Percentiles rank a stretch among this genome's conserved stretches.
These are phyloP conservation scores for Leiothrix lutea DNA, from an alignment of 2,113 vertebrate genomes.

Conservation along the genomic window DNA sequence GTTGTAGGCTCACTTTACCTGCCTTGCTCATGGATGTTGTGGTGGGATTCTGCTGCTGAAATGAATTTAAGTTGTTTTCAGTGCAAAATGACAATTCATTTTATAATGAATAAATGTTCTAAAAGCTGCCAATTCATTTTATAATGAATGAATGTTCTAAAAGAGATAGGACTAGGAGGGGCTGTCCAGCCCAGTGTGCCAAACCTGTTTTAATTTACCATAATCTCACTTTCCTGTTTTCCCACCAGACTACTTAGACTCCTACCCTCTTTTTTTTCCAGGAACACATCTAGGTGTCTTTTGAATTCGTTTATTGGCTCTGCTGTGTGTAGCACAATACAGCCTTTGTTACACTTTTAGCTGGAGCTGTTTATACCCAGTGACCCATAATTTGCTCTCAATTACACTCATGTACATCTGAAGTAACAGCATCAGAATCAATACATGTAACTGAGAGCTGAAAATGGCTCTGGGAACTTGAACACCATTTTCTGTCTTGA, in stretches of 20 bases:
- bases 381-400: constrained; percentile 25
- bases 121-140: constrained; percentile 28
- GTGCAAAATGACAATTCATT: background rate
- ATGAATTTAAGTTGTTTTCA: background rate
- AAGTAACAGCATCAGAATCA: background rate
- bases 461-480: background rate
- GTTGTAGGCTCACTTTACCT: background rate
- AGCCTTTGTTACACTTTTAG: constrained; percentile 69
- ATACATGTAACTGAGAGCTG: background rate
- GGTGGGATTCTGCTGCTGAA: background rate
- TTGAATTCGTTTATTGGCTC: constrained; percentile 71
- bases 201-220: constrained; percentile 70
- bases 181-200: background rate
- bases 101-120: background rate
- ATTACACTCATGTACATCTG: background rate
- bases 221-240: constrained; percentile 72
- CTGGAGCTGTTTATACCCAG: constrained; percentile 22
- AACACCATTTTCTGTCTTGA: background rate
- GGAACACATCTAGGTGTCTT: constrained; percentile 79
- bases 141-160: background rate
- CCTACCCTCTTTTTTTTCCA: constrained; percentile 37
- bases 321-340: constrained; percentile 67
- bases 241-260: constrained; percentile 54
- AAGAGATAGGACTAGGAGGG: constrained; percentile 39
- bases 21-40: background rate